These are phyloP conservation scores for Rhabdomys dilectus DNA, from an alignment of 2,113 vertebrate species.

Conservation along the genomic window DNA sequence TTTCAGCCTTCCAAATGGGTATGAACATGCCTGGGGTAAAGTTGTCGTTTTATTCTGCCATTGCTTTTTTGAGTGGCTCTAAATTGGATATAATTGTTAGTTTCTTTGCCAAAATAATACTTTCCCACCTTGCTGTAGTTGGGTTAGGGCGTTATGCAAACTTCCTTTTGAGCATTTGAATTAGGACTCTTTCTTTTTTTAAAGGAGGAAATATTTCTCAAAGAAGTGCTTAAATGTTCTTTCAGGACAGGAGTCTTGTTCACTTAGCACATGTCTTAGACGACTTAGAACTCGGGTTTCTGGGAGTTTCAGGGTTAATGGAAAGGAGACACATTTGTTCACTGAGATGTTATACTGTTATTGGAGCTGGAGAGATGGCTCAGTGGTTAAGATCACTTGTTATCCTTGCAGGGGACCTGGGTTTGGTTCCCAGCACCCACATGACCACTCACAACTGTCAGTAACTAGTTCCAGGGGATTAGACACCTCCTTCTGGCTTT, in stretches of 20 bases:
- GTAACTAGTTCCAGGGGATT: not conserved
- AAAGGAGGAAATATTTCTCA: not conserved
- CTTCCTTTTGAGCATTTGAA: not conserved
- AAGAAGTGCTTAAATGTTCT: not conserved
- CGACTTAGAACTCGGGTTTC: not conserved
- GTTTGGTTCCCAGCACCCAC: not conserved
- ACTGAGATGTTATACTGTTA: not conserved
- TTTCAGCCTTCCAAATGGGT: not conserved
- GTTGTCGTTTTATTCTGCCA: not conserved
- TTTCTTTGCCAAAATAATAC: not conserved
- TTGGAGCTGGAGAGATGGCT: not conserved
- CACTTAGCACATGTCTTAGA: not conserved
- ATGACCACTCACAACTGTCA: not conserved
- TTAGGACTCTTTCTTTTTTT: not conserved
- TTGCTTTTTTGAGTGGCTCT: not conserved
- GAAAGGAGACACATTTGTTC: not conserved
- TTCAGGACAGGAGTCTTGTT: not conserved
- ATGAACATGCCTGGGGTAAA: not conserved
- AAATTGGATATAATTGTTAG: conserved; percentile 19
- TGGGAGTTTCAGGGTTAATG: conserved; percentile 12
- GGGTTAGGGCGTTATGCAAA: not conserved
- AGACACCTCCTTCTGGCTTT: not conserved
- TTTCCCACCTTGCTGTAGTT: not conserved
- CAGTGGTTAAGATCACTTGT: not conserved
- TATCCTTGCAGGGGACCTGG: not conserved